Percentiles rank a stretch among this genome's conserved stretches.
These are phyloP conservation scores for Mastomys natalensis DNA, from an alignment of 2,113 vertebrate genomes.

Conservation along the genomic window DNA sequence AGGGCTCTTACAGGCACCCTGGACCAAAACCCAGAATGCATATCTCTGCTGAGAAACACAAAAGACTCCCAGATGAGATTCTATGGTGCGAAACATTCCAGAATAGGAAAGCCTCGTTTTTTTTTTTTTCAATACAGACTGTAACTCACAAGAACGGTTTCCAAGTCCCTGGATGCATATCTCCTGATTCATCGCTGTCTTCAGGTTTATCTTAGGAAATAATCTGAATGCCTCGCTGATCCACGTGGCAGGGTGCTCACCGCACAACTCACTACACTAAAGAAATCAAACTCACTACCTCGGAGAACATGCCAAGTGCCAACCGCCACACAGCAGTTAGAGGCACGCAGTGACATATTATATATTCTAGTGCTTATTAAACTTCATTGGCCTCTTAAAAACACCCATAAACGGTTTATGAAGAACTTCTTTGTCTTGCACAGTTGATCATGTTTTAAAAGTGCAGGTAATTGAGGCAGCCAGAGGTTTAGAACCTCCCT, in stretches of 20 bases:
- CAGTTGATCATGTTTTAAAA: neutral
- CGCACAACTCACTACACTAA: neutral
- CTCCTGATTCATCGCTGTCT: neutral
- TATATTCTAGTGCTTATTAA: neutral
- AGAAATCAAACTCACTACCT: neutral
- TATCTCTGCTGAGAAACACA: neutral
- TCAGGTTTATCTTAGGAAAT: neutral
- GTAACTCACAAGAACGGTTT: neutral
- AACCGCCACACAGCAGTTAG: accelerated
- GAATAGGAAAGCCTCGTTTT: accelerated
- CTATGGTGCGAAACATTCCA: accelerated
- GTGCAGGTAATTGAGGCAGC: neutral
- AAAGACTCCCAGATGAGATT: accelerated
- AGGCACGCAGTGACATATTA: neutral
- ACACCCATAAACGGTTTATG: neutral
- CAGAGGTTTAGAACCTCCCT: neutral
- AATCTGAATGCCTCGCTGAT: neutral
- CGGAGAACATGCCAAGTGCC: neutral
- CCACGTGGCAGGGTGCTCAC: accelerated
- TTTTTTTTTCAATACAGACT: neutral
- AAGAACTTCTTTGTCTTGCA: neutral
- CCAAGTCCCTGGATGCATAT: neutral
- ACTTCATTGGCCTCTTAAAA: neutral
- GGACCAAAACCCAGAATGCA: neutral
- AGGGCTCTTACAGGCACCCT: neutral